These are phyloP conservation scores for Acanthurus leucopareius DNA, from an alignment of 2,797 vertebrate species.

Conservation along the genomic window DNA sequence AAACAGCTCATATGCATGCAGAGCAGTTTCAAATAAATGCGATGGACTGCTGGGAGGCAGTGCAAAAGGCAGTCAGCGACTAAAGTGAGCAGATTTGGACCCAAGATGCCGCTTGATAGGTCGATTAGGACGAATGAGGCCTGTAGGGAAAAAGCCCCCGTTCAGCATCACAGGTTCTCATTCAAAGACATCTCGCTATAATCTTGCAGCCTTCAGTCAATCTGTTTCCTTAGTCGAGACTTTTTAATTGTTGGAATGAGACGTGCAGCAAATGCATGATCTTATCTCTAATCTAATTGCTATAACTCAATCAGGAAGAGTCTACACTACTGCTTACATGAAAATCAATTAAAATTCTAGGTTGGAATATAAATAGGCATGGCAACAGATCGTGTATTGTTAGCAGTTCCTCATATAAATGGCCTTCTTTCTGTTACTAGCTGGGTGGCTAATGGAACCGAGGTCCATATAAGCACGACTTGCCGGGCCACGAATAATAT, in stretches of 20 bases:
- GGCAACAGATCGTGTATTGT: conserved; percentile 48
- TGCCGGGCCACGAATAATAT: conserved; percentile 13
- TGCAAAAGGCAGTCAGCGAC: conserved; percentile 12
- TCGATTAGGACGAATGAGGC: conserved; percentile 39
- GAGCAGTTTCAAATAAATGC: conserved; percentile 32
- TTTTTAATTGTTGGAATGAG: conserved; percentile 34
- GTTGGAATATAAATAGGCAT: conserved; percentile 37
- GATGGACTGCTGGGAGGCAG: conserved; percentile 43
- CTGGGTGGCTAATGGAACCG: conserved; percentile 44
- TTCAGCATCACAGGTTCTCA: conserved; percentile 40
- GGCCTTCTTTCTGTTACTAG: conserved; percentile 17
- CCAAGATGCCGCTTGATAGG: conserved; percentile 52
- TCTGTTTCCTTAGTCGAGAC: conserved; percentile 35
- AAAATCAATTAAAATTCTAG: conserved; percentile 45
- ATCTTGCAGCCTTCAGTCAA: conserved; percentile 28
- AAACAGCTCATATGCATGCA: conserved; percentile 55
- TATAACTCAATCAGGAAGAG: conserved; percentile 56
- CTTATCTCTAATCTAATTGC: conserved; percentile 52
- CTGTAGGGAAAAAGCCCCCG: conserved; percentile 10
- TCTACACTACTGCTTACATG: conserved; percentile 30
- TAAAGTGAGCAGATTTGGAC: conserved; percentile 49
- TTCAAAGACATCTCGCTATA: conserved; percentile 31
- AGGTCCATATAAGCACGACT: neutral
- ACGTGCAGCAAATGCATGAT: conserved; percentile 47
- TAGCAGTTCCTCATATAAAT: conserved; percentile 12